A percentile compares a stretch with the other conserved stretches of the same genome.
Conservation (phyloP, 2,888 invertebrate genomes). For the Sarcophaga carnaria region DNA sequence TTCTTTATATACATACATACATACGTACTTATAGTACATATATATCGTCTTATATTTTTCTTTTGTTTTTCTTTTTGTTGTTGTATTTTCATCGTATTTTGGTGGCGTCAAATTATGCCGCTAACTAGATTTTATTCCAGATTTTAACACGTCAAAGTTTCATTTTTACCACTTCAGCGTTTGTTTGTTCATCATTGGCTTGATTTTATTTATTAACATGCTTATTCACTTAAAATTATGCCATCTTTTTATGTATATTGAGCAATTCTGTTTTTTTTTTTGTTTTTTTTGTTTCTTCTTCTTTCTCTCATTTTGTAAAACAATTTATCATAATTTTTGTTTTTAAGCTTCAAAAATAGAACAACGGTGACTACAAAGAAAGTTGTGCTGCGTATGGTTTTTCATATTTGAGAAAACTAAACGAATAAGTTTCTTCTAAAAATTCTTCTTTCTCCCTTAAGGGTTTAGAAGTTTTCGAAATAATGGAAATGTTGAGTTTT, state of each 20-base stretch:
- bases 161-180: conserved; percentile 10
- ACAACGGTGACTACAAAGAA: background rate
- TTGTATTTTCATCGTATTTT: too few relatives aligned
- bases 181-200: conserved; percentile 17
- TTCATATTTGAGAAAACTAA: background rate
- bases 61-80: background rate
- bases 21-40: too few relatives aligned
- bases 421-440: conserved; percentile 35
- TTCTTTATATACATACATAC: background rate
- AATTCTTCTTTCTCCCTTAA: background rate
- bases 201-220: conserved; percentile 65
- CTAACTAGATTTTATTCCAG: conserved; percentile 53
- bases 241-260: conserved; percentile 20
- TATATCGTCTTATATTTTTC: background rate
- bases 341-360: conserved; percentile 11
- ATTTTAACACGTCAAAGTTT: conserved; percentile 25
- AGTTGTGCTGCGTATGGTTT: too few relatives aligned
- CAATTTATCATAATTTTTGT: conserved; percentile 62
- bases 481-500: conserved; percentile 17
- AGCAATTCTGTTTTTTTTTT: too few relatives aligned
- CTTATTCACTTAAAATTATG: conserved; percentile 67
- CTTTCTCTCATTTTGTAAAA: conserved; percentile 52
- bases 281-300: too few relatives aligned
- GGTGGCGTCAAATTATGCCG: conserved; percentile 30
- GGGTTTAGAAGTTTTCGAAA: conserved; percentile 33